phyloP scores from a whole-genome alignment of 2,113 vertebrate genomes.

The Cettia cetti region DNA sequence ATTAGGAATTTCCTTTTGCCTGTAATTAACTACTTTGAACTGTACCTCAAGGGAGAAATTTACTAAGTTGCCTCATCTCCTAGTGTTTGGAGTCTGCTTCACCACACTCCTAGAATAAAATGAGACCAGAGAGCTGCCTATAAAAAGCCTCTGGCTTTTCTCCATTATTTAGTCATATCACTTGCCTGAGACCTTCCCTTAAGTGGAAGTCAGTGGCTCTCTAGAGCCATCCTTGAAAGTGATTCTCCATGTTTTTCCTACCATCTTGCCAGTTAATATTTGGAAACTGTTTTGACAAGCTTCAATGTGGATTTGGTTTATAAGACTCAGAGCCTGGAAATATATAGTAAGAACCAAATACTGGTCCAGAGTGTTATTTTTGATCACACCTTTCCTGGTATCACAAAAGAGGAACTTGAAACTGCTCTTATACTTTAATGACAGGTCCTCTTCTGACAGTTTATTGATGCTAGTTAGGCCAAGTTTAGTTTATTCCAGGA shows the following conservation, averaged over 20 bases:
- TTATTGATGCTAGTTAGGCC: background rate
- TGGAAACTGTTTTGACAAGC: background rate
- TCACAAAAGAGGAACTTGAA: background rate
- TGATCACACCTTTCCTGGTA: background rate
- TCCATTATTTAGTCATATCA: background rate
- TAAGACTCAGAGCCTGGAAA: background rate
- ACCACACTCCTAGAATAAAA: background rate
- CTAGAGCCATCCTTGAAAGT: background rate
- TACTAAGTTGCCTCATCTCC: background rate
- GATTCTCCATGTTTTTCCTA: background rate
- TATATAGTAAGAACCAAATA: background rate
- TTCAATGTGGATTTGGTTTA: background rate
- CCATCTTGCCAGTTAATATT: background rate
- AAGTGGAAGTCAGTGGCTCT: background rate
- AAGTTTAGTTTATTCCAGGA: background rate
- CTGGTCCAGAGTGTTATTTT: background rate
- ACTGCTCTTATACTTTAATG: background rate
- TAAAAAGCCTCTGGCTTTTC: background rate
- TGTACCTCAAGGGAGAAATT: background rate
- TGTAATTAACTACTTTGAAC: background rate
- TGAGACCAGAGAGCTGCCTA: background rate
- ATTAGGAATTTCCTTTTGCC: background rate
- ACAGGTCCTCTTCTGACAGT: background rate
- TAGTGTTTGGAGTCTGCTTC: background rate
- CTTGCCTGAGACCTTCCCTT: background rate